phyloP scores from a whole-genome alignment of 2,888 invertebrate genomes.

The Cryptus viduatorius region DNA sequence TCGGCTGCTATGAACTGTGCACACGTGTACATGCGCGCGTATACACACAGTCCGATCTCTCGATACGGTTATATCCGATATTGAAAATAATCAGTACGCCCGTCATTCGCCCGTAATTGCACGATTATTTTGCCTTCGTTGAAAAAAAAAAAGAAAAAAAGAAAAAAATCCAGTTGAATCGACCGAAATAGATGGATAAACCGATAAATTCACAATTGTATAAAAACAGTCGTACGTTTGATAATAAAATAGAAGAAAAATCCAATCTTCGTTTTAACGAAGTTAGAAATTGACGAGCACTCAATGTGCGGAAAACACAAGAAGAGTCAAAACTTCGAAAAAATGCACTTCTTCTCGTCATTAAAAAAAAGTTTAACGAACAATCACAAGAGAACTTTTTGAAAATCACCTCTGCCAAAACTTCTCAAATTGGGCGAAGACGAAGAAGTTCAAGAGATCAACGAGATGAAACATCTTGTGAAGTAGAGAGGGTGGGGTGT shows the following conservation, averaged over 20 bases:
- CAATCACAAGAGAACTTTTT: conserved; percentile 13
- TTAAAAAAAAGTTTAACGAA: conserved; percentile 28
- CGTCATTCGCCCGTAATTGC: not conserved
- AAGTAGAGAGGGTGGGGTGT: conserved; percentile 15
- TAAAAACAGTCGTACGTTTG: not conserved
- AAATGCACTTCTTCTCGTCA: not conserved
- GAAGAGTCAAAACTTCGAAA: not conserved
- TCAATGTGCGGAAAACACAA: not conserved
- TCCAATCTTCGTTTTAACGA: not conserved
- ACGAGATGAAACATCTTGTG: conserved; percentile 5
- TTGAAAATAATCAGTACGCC: conserved; percentile 26
- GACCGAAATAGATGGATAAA: not conserved
- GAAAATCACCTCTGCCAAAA: not conserved
- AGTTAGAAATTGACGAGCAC: not conserved
- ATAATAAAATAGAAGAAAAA: not conserved
- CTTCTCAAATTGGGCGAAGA: conserved; percentile 7
- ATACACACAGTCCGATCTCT: conserved; percentile 3
- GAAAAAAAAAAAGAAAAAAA: conserved; percentile 16
- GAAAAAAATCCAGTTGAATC: not conserved
- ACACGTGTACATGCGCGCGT: conserved; percentile 58
- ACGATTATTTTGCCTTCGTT: not conserved
- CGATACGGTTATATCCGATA: conserved; percentile 32
- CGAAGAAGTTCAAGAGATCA: not conserved
- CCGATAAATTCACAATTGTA: conserved; percentile 3
- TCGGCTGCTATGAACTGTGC: conserved; percentile 7